Evolutionary conservation across 2,113 vertebrate genomes (phyloP), one percentile per base, ranked within the genome.

Genomic region (Sciurus niger): DNA sequence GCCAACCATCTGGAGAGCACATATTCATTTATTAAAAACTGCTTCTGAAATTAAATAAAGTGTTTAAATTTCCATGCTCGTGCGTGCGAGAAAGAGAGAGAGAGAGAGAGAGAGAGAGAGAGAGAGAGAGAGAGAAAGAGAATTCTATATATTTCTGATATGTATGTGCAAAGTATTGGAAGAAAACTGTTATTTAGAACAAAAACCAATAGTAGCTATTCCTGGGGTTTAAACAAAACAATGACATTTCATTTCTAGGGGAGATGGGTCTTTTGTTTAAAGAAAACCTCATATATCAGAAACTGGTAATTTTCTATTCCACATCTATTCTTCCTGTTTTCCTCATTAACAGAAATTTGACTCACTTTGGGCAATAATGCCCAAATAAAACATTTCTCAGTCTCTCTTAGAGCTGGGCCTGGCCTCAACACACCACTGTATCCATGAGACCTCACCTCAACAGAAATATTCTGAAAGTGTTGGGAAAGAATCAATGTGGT

Each of bases 21-120:
- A 93, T 63, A 90, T 70, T 86, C 37, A 90, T 58, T 94, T 88
- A 95, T 91, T 94, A 55, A 89, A 96, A 76, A 94, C 79, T 55
- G 92, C 1, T 79, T 30, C 63, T 97, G 76, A 93, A 94, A 92
- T 73, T 63, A 93, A 78, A 74, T 86, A 60, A 65, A 70, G 40
- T n/a, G 72, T 88, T 93, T 85, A 89, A 93, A 82, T n/a, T 86
- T 84, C 7, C 40, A 40, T 40, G 40, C 40, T 40, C 40, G 40
- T 3, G 40, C 40, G 40, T 4, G 40, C 40, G 40, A 40, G 40
- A 40, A 4, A 48, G 76, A 53, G 46, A 46, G 58, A 85, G 58
- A 72, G 9, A 53, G n/a, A 84, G 43, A 80, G n/a, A 40, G 76
- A 53, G 46, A 46, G 58, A 85, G 58, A 72, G 9, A 53, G n/a